These are phyloP conservation scores for Promerops cafer DNA, from an alignment of 2,113 vertebrate species.

Conservation along the genomic window DNA sequence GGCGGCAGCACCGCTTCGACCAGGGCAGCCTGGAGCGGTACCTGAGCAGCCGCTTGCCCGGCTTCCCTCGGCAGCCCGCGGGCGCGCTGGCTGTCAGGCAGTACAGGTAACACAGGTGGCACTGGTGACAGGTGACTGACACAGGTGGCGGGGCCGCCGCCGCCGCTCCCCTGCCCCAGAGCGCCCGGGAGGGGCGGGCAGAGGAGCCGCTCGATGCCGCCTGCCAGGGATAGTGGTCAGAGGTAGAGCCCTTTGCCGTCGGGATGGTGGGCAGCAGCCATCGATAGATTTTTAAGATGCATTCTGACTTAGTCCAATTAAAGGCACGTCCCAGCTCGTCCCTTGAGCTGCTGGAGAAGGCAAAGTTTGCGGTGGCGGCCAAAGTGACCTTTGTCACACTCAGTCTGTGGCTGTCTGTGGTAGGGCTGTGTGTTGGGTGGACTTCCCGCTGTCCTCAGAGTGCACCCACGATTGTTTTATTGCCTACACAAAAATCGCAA, in stretches of 20 bases:
- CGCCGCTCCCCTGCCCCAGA: background rate
- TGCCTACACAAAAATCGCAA: rapidly evolving
- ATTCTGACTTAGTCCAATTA: too few species aligned
- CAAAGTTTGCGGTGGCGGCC: rapidly evolving
- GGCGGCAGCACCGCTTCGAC: constrained; percentile 77
- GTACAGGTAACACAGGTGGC: constrained; percentile 72
- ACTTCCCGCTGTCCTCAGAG: rapidly evolving
- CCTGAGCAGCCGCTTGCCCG: constrained; percentile 62
- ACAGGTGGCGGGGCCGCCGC: background rate
- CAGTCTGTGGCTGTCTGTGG: background rate
- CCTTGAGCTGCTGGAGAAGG: background rate
- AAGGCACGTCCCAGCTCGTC: background rate
- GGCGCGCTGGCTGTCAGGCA: constrained; percentile 71
- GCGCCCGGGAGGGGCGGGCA: background rate
- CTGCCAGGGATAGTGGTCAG: rapidly evolving
- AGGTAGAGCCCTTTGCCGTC: background rate
- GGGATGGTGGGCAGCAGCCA: background rate
- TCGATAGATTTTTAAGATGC: background rate
- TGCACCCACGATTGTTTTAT: rapidly evolving
- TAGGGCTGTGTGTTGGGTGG: background rate
- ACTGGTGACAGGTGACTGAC: background rate
- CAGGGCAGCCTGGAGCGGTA: constrained; percentile 71
- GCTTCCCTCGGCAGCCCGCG: constrained; percentile 46
- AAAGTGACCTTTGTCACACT: background rate
- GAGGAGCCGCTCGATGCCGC: background rate